These are phyloP conservation scores for Aspidoscelis tigris DNA, from an alignment of 2,113 vertebrate species.

Conservation along the genomic window DNA sequence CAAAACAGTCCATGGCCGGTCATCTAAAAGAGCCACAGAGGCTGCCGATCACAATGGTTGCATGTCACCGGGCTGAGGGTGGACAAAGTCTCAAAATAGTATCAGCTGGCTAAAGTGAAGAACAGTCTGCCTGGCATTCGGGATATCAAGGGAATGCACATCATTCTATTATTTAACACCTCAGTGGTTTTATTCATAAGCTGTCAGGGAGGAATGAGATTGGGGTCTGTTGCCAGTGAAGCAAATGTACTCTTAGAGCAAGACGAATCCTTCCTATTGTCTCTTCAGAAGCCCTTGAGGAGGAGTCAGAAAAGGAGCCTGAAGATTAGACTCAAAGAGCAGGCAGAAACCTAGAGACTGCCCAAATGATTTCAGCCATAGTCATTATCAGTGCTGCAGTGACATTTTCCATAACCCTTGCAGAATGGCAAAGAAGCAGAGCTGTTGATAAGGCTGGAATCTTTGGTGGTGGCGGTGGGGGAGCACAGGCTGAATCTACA, in stretches of 20 bases:
- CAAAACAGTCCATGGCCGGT: neutral
- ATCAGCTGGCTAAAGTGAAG: conserved; percentile 7
- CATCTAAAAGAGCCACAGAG: neutral
- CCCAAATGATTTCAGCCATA: neutral
- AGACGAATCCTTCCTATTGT: neutral
- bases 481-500: neutral
- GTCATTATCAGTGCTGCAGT: neutral
- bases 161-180: conserved; percentile 31
- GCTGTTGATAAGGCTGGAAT: neutral
- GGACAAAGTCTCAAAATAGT: neutral
- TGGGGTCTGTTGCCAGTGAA: neutral
- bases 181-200: conserved; percentile 27
- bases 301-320: neutral
- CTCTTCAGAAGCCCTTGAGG: neutral
- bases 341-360: neutral
- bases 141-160: conserved; percentile 3
- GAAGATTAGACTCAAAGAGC: neutral
- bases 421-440: neutral
- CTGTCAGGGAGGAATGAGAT: conserved; percentile 22
- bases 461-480: no score
- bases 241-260: neutral
- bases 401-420: neutral
- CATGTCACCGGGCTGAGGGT: neutral
- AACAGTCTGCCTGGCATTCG: neutral
- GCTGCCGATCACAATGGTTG: neutral